These are phyloP conservation scores for Sarcophaga subvicina DNA, from an alignment of 2,888 invertebrate genomes.

Conservation along the genomic window DNA sequence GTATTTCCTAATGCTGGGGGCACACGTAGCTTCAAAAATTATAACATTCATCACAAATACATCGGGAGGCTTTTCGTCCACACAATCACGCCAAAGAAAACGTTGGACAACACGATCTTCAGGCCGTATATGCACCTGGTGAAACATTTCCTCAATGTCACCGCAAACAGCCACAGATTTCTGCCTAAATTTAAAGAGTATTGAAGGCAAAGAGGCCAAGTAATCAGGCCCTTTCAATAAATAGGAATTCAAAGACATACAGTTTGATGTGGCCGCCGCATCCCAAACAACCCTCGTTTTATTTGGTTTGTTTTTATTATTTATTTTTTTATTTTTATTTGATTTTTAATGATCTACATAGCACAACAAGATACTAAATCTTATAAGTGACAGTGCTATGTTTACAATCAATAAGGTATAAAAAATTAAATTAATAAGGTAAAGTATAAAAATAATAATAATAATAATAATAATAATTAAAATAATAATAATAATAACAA, in stretches of 20 bases:
- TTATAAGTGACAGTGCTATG: no score
- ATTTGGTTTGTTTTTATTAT: no score
- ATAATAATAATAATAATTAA: no score
- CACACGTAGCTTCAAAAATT: neutral
- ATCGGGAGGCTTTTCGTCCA: neutral
- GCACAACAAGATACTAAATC: no score
- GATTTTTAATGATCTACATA: no score
- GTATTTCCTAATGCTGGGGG: neutral
- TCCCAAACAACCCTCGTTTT: neutral
- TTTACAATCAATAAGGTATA: no score
- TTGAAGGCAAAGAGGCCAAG: neutral
- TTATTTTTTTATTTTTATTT: no score
- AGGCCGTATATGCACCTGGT: neutral
- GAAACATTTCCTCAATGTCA: neutral
- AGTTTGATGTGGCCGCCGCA: slow-evolving; percentile 2
- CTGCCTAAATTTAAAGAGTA: neutral
- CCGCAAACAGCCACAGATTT: neutral
- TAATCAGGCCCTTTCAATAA: slow-evolving; percentile 17
- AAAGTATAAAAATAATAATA: no score
- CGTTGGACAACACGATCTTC: neutral
- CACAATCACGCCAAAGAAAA: slow-evolving; percentile 7
- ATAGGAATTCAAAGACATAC: slow-evolving; percentile 18
- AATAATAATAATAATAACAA: no score
- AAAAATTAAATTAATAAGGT: no score
- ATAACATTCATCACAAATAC: neutral